Conservation (phyloP, 2,113 vertebrate species). For the Xerus inauris region DNA sequence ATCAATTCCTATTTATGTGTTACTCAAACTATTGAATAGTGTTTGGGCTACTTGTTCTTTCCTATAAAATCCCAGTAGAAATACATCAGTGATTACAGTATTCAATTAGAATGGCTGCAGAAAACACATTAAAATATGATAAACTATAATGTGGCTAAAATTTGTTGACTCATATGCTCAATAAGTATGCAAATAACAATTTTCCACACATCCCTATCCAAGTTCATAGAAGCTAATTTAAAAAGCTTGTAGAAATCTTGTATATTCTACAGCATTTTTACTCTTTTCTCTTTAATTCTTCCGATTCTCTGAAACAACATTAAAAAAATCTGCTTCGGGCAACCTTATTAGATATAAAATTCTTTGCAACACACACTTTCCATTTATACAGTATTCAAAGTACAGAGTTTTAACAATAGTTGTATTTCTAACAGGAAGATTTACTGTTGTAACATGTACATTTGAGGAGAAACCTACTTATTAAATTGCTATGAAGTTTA, state of each 20-base stretch:
- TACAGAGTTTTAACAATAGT: slow-evolving; percentile 2
- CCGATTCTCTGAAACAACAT: slow-evolving; percentile 9
- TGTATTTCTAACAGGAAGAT: neutral
- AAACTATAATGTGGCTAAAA: slow-evolving; percentile 38
- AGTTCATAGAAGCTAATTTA: neutral
- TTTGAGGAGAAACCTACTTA: neutral
- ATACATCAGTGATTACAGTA: neutral
- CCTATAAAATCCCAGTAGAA: slow-evolving; percentile 46
- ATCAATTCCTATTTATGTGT: neutral
- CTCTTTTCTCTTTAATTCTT: slow-evolving; percentile 25
- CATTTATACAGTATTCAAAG: slow-evolving; percentile 23
- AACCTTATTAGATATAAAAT: slow-evolving; percentile 1
- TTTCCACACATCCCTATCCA: neutral
- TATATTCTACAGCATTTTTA: neutral
- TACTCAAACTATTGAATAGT: neutral
- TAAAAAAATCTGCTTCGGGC: neutral
- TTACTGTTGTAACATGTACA: neutral
- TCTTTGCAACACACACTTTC: neutral
- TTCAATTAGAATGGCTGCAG: slow-evolving; percentile 9
- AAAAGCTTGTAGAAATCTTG: neutral
- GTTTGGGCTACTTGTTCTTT: slow-evolving; percentile 51
- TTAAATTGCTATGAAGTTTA: slow-evolving; percentile 21
- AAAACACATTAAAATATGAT: slow-evolving; percentile 36
- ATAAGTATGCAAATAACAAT: neutral
- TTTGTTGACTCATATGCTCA: slow-evolving; percentile 30